Conservation (phyloP, 2,113 vertebrate genomes). For the Mus pahari region DNA sequence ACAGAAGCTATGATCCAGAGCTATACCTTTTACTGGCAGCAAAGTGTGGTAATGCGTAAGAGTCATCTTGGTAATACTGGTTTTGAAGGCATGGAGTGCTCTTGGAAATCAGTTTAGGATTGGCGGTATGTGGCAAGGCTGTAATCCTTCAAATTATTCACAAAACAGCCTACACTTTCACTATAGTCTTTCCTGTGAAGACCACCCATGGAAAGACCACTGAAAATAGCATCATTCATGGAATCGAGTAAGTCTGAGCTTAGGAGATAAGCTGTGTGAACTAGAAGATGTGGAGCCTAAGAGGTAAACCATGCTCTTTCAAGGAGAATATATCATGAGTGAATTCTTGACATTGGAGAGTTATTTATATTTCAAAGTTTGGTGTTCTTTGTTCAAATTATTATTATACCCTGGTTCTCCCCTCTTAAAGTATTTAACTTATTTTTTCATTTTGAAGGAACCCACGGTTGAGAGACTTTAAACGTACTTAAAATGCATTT, state of each 20-base stretch:
- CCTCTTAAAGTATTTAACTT: neutral
- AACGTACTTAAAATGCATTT: neutral
- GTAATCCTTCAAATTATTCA: neutral
- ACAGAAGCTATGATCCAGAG: neutral
- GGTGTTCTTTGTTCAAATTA: neutral
- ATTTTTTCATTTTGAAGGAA: neutral
- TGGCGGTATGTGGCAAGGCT: neutral
- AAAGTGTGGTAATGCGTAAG: neutral
- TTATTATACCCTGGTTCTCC: neutral
- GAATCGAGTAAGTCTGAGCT: neutral
- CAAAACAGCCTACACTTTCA: neutral
- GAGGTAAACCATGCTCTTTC: neutral
- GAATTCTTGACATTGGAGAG: neutral
- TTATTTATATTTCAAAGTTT: neutral
- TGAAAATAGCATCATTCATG: neutral
- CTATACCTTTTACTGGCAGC: neutral
- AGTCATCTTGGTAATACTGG: neutral
- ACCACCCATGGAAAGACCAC: neutral
- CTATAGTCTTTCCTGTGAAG: too few species aligned
- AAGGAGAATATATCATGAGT: neutral
- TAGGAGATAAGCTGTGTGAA: neutral
- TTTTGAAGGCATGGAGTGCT: neutral
- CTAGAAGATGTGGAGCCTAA: neutral
- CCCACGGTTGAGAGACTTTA: neutral
- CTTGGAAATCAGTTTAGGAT: neutral